Percentiles rank a stretch among this genome's conserved stretches.
Conservation (phyloP, 2,888 invertebrate species). For the Clistopyga incitator region DNA sequence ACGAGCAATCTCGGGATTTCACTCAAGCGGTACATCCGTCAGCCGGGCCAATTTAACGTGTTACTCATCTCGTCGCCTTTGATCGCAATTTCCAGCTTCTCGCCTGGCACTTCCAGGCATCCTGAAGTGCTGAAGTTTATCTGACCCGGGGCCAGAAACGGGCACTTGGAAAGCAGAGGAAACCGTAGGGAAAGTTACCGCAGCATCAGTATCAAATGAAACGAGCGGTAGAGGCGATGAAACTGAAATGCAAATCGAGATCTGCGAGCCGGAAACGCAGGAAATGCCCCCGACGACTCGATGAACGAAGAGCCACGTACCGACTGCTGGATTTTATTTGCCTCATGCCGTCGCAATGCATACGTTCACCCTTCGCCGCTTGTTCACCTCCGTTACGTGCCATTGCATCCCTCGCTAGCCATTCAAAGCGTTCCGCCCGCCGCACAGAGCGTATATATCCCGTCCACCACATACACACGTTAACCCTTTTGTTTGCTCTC, state of each 20-base stretch:
- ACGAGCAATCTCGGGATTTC: too few species aligned
- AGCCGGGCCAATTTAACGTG: neutral
- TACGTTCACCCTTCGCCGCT: conserved; percentile 17
- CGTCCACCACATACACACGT: neutral
- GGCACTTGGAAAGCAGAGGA: conserved; percentile 28
- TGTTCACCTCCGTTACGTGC: conserved; percentile 35
- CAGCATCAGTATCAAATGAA: conserved; percentile 3
- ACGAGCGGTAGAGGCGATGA: conserved; percentile 13
- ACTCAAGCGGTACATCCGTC: neutral
- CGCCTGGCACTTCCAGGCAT: neutral
- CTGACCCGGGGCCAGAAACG: neutral
- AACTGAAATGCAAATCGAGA: conserved; percentile 45
- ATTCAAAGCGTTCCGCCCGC: conserved; percentile 12
- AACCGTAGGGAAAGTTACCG: conserved; percentile 39
- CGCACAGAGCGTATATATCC: neutral
- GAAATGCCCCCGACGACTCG: conserved; percentile 34
- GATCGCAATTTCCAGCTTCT: neutral
- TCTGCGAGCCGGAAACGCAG: conserved; percentile 45
- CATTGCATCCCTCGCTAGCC: conserved; percentile 29
- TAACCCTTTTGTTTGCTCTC: conserved; percentile 29
- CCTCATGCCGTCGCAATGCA: conserved; percentile 8
- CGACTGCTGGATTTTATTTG: conserved; percentile 37
- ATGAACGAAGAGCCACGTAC: conserved; percentile 21
- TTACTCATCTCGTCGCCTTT: conserved; percentile 8
- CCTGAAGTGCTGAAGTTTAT: conserved; percentile 5